phyloP scores from a whole-genome alignment of 1,140 invertebrate species.

The Radopholus similis region DNA sequence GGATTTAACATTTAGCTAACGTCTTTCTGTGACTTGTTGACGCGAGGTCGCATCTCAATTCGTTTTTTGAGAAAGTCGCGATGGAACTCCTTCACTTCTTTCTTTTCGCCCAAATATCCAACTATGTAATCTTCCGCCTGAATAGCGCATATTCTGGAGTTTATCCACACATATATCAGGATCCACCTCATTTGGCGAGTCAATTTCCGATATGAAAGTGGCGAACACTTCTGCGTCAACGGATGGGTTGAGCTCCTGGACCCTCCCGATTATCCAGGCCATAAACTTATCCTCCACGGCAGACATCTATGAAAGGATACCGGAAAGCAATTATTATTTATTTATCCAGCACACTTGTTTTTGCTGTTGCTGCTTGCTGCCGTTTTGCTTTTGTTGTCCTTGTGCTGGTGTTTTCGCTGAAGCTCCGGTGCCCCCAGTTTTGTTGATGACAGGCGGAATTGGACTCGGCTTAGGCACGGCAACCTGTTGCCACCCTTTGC shows the following conservation, averaged over 20 bases:
- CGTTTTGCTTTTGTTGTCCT: conserved; percentile 2
- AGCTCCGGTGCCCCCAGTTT: neutral
- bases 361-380: neutral
- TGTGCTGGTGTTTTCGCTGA: neutral
- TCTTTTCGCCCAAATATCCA: conserved; percentile 42
- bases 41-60: conserved; percentile 39
- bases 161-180: neutral
- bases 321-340: too few species aligned
- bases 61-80: conserved; percentile 46
- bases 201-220: conserved; percentile 28
- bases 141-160: neutral
- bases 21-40: conserved; percentile 22
- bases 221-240: conserved; percentile 39
- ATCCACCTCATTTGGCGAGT: conserved; percentile 42
- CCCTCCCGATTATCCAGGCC: conserved; percentile 34
- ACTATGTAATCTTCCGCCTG: conserved; percentile 44
- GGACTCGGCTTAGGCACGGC: conserved; percentile 6
- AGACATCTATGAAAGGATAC: too few species aligned
- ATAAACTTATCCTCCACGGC: conserved; percentile 20
- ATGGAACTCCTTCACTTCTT: conserved; percentile 41
- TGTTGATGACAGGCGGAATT: conserved; percentile 14
- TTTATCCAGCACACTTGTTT: conserved; percentile 20
- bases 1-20: conserved; percentile 18
- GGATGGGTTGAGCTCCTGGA: conserved; percentile 35
- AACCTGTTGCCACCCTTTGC: conserved; percentile 17